Evolutionary conservation across 2,888 invertebrate species (phyloP), one percentile per base, ranked within the genome.

Genomic region (Cataglyphis cursor): DNA sequence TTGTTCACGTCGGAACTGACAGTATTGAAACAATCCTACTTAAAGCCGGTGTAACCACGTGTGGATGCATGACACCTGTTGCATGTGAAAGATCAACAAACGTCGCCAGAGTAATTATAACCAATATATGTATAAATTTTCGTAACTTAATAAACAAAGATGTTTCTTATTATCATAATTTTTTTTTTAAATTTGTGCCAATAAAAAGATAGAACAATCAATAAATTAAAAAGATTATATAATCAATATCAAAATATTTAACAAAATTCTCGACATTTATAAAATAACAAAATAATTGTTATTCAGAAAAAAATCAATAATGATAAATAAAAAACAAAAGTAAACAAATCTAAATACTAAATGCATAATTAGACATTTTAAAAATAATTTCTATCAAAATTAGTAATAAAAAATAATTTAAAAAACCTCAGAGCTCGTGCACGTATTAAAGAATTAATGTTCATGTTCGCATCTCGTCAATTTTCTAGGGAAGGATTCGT

Each of bases 31-130:
- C 61, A 61, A 80, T 59, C 62, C 28, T 59, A 48, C 48, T 44
- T 59, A 18, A 66, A 28, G 59, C 28, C 73, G 54, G 48, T 15
- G 59, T 59, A 44, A 72, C 78, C 78, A 73, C 75, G 61, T 82
- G 76, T 82, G 76, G 72, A 57, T 61, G 76, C 75, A 65, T 84
- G 84, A 83, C 84, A 84, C 84, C 84, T 84, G 84, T 84, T 84
- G 84, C 84, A 70, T 24, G 78, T 38, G 61, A 31, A 21, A 68
- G 68, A 68, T 61, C 74, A 61, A 59, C 24, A 35, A 59, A 61
- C 9, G 24, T 51, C 21, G 68, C 24, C 54, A 1, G 38, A n/a
- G 24, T 6, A 21, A 21, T 24, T 15, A 41, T 12, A 31, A 44
- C 0, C 15, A 51, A 54, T 31, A 15, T 35, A 57, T 61, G 35